Evolutionary conservation across 2,888 invertebrate genomes (phyloP), one percentile per base, ranked within the genome.

Genomic region (Cotesia congregata): DNA sequence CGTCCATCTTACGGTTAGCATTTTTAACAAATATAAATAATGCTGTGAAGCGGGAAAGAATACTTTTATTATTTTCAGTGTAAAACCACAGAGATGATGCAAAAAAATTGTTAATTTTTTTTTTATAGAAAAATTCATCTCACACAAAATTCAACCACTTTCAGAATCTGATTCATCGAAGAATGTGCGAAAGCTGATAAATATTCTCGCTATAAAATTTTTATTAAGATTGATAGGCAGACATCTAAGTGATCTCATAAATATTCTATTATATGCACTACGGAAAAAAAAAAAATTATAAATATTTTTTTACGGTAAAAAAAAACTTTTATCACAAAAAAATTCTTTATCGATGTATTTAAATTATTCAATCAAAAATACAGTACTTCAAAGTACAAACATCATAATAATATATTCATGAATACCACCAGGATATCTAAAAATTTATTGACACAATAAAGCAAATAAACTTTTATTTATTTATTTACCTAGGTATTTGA

Each of bases 361-460:
- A 50, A 50, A 50, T 50, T 50, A 50, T 50, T 50, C 50, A 50
- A 50, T 50, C 50, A 50, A 50, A 50, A 50, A 50, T 50, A 50
- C 50, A 50, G 50, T 50, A 50, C 50, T 4, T 50, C 12, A 50
- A 50, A 50, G 50, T 50, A 50, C 50, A 50, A 50, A 50, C 50
- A 50, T 50, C 50, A 50, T 50, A 50, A 50, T 50, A 50, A 50
- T 50, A 50, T 50, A 50, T 50, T 50, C 50, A 50, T 50, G 50
- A 50, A 50, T 50, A 12, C 12, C 12, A 9, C 12, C 12, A 50
- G 50, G 12, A 50, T 50, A 50, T 50, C 50, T 50, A 50, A 50
- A 50, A 50, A 30, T 30, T 50, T 7, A 12, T 50, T 1, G 4
- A 50, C 50, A 50, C 50, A 4, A 50, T 50, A 50, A 50, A 50